These are phyloP conservation scores for Erebia ligea DNA, from an alignment of 2,888 invertebrate genomes.

Conservation along the genomic window DNA sequence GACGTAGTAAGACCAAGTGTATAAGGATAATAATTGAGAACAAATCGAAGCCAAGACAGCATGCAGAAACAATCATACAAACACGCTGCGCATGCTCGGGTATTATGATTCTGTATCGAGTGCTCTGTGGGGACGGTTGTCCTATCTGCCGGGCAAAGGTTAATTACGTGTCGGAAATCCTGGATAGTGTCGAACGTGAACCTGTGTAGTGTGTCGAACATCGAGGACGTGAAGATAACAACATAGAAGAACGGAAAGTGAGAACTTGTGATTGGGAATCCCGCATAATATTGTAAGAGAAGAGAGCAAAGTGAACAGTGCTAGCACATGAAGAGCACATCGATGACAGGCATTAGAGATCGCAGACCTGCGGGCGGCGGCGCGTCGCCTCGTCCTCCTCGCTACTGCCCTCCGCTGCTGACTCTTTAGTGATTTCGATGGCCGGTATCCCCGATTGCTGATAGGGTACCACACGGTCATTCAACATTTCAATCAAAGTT, in stretches of 20 bases:
- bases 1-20: slow-evolving; percentile 52
- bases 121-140: slow-evolving; percentile 65
- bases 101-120: slow-evolving; percentile 73
- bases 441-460: slow-evolving; percentile 84
- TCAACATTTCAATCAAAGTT: slow-evolving; percentile 63
- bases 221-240: slow-evolving; percentile 76
- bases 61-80: slow-evolving; percentile 78
- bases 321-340: slow-evolving; percentile 80
- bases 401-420: slow-evolving; percentile 86
- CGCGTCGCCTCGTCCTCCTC: slow-evolving; percentile 80
- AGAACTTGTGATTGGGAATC: slow-evolving; percentile 73
- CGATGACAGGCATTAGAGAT: slow-evolving; percentile 78
- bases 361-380: slow-evolving; percentile 81
- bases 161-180: slow-evolving; percentile 51
- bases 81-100: slow-evolving; percentile 76
- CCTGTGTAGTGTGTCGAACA: slow-evolving; percentile 70
- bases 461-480: slow-evolving; percentile 74
- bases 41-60: slow-evolving; percentile 81
- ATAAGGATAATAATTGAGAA: slow-evolving; percentile 60
- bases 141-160: slow-evolving; percentile 50
- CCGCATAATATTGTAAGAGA: slow-evolving; percentile 71
- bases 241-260: slow-evolving; percentile 80
- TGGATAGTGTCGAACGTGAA: slow-evolving; percentile 57
- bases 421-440: slow-evolving; percentile 92
- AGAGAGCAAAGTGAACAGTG: slow-evolving; percentile 79